Evolutionary conservation across 2,888 invertebrate genomes (phyloP), one percentile per base, ranked within the genome.

Genomic region (Himalopsyche japonica): DNA sequence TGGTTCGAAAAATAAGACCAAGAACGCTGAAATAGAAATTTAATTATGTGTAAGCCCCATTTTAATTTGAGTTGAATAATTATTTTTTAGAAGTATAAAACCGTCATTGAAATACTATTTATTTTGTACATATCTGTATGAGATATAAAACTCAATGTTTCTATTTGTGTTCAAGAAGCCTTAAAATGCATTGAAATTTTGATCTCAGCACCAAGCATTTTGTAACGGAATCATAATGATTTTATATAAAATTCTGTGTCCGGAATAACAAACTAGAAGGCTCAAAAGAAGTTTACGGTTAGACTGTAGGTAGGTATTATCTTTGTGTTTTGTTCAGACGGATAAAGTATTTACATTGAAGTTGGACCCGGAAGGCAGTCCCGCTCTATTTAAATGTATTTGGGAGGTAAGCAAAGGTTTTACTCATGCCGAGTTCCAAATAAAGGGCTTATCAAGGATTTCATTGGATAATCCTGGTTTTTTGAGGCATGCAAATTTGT

Each of bases 251-350:
- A 79, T 79, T 82, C 79, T 48, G 79, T 79, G 79, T 79, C 48
- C 64, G 43, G 79, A 20, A 82, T 82, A 82, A 37, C 64, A 76
- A 79, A 82, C 57, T 48, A 37, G 30, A 49, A 82, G 82, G 82
- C 24, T 82, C 79, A 79, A 82, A 82, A 10, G 34, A 79, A 78
- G 24, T 70, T 79, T 79, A 27, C 18, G 64, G 78, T 30, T 43
- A 10, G 30, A 27, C 57, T 57, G 49, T 49, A 80, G 30, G 80
- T 48, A 47, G 70, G 70, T 80, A 80, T 80, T 80, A 49, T 80
- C 80, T 80, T 43, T 48, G 80, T 47, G 49, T 49, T 43, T 48
- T 80, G 80, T 47, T 43, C 27, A 49, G 49, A 48, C 15, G n/a
- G 80, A 80, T 48, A 47, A 80, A 49, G 43, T 80, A 80, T 80